Conservation (phyloP, 2,888 invertebrate species). For the Empis livida region DNA sequence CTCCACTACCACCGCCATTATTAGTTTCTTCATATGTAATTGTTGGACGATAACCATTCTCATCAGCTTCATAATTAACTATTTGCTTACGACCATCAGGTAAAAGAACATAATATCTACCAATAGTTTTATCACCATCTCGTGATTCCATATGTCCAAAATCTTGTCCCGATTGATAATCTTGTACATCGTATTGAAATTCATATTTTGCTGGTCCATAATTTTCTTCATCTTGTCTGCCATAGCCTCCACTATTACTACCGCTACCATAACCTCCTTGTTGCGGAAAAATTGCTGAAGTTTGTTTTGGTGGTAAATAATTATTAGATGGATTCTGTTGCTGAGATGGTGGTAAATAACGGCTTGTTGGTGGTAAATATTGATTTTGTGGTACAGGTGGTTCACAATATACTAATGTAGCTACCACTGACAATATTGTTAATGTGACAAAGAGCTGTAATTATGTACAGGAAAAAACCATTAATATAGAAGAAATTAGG, state of each 20-base stretch:
- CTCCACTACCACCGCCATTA: slow-evolving; percentile 20
- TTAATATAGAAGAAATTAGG: too few species aligned
- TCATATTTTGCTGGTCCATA: slow-evolving; percentile 56
- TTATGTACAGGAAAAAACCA: too few species aligned
- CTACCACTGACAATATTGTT: slow-evolving; percentile 23
- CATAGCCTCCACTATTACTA: slow-evolving; percentile 9
- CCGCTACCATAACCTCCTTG: slow-evolving; percentile 21
- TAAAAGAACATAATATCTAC: slow-evolving; percentile 50
- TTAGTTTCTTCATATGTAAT: slow-evolving; percentile 52
- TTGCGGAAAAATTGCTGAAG: slow-evolving; percentile 29
- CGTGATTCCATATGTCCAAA: slow-evolving; percentile 54
- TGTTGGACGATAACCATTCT: slow-evolving; percentile 52
- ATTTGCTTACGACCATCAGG: slow-evolving; percentile 59
- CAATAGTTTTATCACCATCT: slow-evolving; percentile 48
- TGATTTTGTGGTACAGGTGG: slow-evolving; percentile 33
- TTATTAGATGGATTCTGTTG: slow-evolving; percentile 32
- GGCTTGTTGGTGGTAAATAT: slow-evolving; percentile 35
- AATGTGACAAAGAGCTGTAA: slow-evolving; percentile 30
- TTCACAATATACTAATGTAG: slow-evolving; percentile 26
- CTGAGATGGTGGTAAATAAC: slow-evolving; percentile 29
- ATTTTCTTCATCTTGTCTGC: slow-evolving; percentile 25
- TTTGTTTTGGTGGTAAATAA: slow-evolving; percentile 37
- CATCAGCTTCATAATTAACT: slow-evolving; percentile 56
- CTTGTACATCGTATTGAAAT: slow-evolving; percentile 54
- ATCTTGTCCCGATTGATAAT: slow-evolving; percentile 48